phyloP scores from a whole-genome alignment of 2,888 invertebrate genomes.

The Platycheirus rosarum region DNA sequence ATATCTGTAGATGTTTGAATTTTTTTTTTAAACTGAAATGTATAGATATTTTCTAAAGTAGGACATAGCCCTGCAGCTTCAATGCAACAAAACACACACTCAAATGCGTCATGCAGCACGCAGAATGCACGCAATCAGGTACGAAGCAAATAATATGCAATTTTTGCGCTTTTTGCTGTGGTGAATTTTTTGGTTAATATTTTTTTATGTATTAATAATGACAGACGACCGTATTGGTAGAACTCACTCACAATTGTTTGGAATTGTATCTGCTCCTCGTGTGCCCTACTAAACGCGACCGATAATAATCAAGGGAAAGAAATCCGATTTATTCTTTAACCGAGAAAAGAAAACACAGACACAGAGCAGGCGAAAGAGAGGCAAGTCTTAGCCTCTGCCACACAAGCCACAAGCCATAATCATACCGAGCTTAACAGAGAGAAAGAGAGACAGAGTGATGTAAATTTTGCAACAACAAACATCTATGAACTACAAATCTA shows the following conservation, averaged over 20 bases:
- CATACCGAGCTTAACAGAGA: conserved; percentile 16
- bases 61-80: conserved; percentile 63
- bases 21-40: conserved; percentile 11
- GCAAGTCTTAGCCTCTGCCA: conserved; percentile 13
- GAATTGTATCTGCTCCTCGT: conserved; percentile 56
- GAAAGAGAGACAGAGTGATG: conserved; percentile 33
- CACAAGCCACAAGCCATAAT: conserved; percentile 15
- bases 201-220: conserved; percentile 9
- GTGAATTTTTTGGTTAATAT: not conserved
- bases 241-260: conserved; percentile 43
- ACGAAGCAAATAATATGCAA: conserved; percentile 5
- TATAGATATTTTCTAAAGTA: conserved; percentile 53
- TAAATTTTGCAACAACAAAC: conserved; percentile 37
- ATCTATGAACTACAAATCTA: conserved; percentile 61
- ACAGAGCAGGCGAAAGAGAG: conserved; percentile 34
- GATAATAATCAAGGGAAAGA: conserved; percentile 65
- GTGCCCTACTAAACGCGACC: conserved; percentile 66
- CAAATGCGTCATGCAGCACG: conserved; percentile 5
- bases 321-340: conserved; percentile 59
- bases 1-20: conserved; percentile 4
- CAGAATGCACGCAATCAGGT: conserved; percentile 45
- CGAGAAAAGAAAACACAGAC: conserved; percentile 39
- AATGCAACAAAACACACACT: conserved; percentile 21
- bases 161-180: not conserved
- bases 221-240: conserved; percentile 33